Evolutionary conservation across 2,797 vertebrate genomes (phyloP), one percentile per base, ranked within the genome.

Genomic region (Odontamblyopus lacepedii): DNA sequence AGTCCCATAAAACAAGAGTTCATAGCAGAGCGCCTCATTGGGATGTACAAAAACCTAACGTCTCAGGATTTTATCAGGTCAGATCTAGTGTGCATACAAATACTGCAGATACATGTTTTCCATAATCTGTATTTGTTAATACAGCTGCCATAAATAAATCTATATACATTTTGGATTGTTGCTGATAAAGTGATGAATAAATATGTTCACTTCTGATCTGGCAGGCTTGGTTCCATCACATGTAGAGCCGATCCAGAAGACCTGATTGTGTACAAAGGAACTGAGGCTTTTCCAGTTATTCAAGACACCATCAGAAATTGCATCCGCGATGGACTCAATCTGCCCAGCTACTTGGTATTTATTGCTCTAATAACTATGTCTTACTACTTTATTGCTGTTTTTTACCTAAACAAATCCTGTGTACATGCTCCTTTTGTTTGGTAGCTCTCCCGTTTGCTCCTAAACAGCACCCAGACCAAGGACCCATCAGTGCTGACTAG

Each of bases 331-430:
- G 90, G 92, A 55, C 69, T 77, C 69, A 78, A 50, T 32, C 71
- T 94, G 48, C 85, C 94, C 55, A 93, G 93, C 69, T 57, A 78
- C 32, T 85, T 95, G 92, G 95, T 95, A 69, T 29, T 19, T 32
- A 2, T 12, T n/a, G 23, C 19, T 53, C 16, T 16, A 18, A 30
- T 18, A 60, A 30, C 27, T 16, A 29, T 4, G 1, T 13, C 11
- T 30, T 48, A 48, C 12, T 15, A 15, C 4, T 44, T 44, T 48
- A 15, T 48, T 48, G 0, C 9, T 38, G 7, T 38, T 48, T 44
- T 15, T 12, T 5, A 5, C n/a, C 0, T 3, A 4, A 32, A 1
- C 4, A 30, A 27, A 53, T 27, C 23, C 35, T 5, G 12, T 67
- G 15, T 67, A 11, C 72, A 15, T 69, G n/a, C 30, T 55, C 53